Base-by-base conservation (phyloP, 2,888 invertebrate genomes). In the Melolontha melolontha region DNA sequence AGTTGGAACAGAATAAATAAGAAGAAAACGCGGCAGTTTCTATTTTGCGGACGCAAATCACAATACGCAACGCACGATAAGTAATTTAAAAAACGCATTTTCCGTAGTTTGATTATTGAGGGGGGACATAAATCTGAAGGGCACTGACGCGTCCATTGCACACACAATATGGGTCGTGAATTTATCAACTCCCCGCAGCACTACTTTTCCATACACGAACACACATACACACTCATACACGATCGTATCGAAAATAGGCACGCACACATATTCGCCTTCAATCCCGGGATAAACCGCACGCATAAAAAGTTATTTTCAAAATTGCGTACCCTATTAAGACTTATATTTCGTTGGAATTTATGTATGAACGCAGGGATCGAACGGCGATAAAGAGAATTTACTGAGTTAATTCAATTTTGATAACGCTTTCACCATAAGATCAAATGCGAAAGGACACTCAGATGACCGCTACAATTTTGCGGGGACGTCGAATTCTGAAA, bases 81-180 rank as follows among this genome's bases (percentile, higher is more conserved):
- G 17, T 49, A 49, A 49, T 49, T 49, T 49, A 49, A 49, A 49
- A 49, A 16, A 17, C 17, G 49, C 22, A 49, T 49, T 49, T 49
- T 49, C 49, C 49, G 49, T 49, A 49, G 49, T 49, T 54, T 52
- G 52, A 47, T 54, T 44, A 57, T 34, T 34, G 34, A 34, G 49
- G 41, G 47, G 40, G 47, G n/a, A 59, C 63, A 69, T 69, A 69
- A 69, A 69, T 69, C 69, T 69, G 54, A 17, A 12, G 66, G 29
- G 63, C 69, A 63, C 69, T 69, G 69, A 69, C 69, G 69, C 66
- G 59, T 59, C 54, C 34, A 62, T 59, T 59, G 66, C 44, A 59
- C 8, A 51, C 69, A 66, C 66, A 66, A 34, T 63, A 47, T 50
- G 62, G 59, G 66, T 54, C 54, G 64, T 59, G 66, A 66, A 69